Conservation (phyloP, 2,797 vertebrate genomes). For the Gymnoscopelus microlampas region DNA sequence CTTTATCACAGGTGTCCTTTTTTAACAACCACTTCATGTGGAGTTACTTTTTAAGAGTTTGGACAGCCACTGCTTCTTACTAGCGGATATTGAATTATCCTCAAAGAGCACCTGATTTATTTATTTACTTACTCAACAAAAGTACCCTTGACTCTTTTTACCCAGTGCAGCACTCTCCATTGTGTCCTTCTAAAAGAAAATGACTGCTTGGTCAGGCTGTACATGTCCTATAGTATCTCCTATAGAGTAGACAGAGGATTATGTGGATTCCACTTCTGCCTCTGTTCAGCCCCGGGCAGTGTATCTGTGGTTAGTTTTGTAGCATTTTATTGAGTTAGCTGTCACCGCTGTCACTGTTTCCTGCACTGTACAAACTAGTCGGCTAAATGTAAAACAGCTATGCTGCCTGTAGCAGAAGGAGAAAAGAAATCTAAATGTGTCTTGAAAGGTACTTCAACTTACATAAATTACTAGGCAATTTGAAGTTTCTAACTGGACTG, state of each 20-base stretch:
- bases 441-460: not conserved
- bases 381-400: constrained; percentile 3
- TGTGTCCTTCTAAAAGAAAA: too few species aligned
- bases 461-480: too few species aligned
- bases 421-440: not conserved
- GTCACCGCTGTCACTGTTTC: constrained; percentile 36
- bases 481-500: too few species aligned
- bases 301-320: constrained; percentile 47
- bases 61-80: too few species aligned
- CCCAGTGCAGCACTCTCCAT: not conserved
- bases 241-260: constrained; percentile 62
- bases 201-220: constrained; percentile 14
- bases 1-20: too few species aligned
- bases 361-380: constrained; percentile 14
- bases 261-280: constrained; percentile 59
- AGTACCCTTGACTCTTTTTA: not conserved
- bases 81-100: too few species aligned
- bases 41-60: too few species aligned
- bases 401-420: not conserved
- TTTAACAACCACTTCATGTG: too few species aligned
- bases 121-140: too few species aligned
- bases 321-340: constrained; percentile 58
- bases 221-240: constrained; percentile 55
- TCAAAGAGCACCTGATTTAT: too few species aligned
- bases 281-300: constrained; percentile 51